phyloP scores from a whole-genome alignment of 2,113 vertebrate species.

The Sialia sialis region DNA sequence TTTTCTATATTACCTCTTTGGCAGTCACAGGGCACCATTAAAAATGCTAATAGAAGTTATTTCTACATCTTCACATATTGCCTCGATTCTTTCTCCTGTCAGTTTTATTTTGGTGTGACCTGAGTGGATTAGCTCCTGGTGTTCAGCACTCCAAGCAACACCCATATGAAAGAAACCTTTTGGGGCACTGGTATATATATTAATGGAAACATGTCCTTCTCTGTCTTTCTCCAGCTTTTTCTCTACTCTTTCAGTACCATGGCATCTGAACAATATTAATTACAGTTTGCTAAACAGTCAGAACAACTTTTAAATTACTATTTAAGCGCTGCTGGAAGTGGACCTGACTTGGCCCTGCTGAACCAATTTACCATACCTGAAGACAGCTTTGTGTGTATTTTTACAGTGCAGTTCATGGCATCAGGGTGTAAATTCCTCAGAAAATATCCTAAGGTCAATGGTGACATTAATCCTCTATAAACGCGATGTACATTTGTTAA shows the following conservation, averaged over 20 bases:
- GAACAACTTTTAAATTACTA: neutral
- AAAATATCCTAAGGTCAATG: neutral
- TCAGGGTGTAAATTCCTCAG: neutral
- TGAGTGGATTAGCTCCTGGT: constrained; percentile 9
- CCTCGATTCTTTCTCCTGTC: neutral
- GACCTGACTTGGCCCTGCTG: neutral
- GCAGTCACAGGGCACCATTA: neutral
- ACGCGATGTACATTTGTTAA: neutral
- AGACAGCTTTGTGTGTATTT: neutral
- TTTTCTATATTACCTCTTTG: neutral
- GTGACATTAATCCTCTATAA: neutral
- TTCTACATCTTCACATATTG: neutral
- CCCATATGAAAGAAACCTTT: neutral
- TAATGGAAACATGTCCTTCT: neutral
- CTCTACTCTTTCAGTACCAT: neutral
- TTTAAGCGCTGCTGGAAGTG: neutral
- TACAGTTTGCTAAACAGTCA: neutral
- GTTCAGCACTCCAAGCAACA: neutral
- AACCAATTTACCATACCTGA: neutral
- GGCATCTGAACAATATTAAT: neutral
- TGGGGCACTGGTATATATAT: neutral
- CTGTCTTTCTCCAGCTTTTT: neutral
- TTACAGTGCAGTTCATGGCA: neutral
- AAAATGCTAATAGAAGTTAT: constrained; percentile 1
- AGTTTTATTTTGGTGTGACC: neutral